Evolutionary conservation across 2,797 vertebrate species (phyloP), one percentile per base, ranked within the genome.

Genomic region (Sphenopsis melanotis): DNA sequence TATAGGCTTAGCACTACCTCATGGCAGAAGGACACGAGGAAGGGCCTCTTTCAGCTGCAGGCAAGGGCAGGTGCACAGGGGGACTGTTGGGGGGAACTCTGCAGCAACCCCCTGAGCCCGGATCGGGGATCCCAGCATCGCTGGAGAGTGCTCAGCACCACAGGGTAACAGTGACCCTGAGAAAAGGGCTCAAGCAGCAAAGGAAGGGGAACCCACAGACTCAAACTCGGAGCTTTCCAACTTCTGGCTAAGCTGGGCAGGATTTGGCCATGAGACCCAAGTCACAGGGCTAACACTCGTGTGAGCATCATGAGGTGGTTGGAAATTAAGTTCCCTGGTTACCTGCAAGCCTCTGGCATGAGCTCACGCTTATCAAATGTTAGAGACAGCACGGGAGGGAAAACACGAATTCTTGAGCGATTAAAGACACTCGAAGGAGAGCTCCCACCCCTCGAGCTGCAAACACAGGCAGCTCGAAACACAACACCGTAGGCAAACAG

Each of bases 401-500:
- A 87, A 94, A 79, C 10, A 32, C 0, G 0, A 70, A 87, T 89
- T 91, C 79, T 34, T 53, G 41, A 64, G 84, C 2, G 0, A 83
- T 83, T 91, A 71, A 70, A 57, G 57, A 52, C 82, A 49, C 79
- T 75, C 1, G 0, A 75, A 80, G 27, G 32, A 19, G 55, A 75
- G 37, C 16, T 84, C 37, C 49, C 66, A 65, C 15, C 41, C 63
- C 4, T 22, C 0, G 3, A 83, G 55, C 59, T 55, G 42, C 69
- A 64, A 66, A 49, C 50, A 37, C 32, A 8, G 37, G 46, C 71
- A 78, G 61, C 72, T 15, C 0, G 0, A 68, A 92, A 68, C 53
- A 32, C 36, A 64, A 41, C 1, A 4, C 57, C 0, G 1, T 2
- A 49, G 0, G 0, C 18, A 44, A 29, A 69, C 50, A 52, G 70